phyloP scores from a whole-genome alignment of 2,888 invertebrate genomes.

The Agrilus biguttatus region DNA sequence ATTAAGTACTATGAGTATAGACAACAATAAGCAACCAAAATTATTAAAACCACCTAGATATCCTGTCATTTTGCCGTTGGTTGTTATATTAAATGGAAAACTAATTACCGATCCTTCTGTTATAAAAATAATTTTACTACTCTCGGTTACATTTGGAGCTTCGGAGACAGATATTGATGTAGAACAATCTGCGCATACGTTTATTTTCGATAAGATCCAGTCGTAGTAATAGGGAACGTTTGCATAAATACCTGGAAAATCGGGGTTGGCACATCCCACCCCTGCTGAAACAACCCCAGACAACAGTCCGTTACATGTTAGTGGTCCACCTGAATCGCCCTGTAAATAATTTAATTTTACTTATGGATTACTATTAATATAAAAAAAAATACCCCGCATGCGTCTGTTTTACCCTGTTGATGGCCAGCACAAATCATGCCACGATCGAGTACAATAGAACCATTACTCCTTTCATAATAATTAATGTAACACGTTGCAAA shows the following conservation, averaged over 20 bases:
- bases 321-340: constrained; percentile 21
- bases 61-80: too few relatives aligned
- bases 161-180: too few relatives aligned
- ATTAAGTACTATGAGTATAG: too few relatives aligned
- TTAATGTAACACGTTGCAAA: constrained; percentile 10
- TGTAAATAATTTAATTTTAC: constrained; percentile 5
- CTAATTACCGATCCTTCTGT: too few relatives aligned
- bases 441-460: constrained; percentile 6
- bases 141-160: too few relatives aligned
- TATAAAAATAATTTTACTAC: too few relatives aligned
- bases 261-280: constrained; percentile 13
- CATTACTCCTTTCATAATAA: constrained; percentile 4
- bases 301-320: constrained; percentile 14
- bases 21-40: too few relatives aligned
- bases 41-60: too few relatives aligned
- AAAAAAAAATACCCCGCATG: constrained; percentile 14
- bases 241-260: constrained; percentile 19
- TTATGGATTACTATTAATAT: too few relatives aligned
- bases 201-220: constrained; percentile 11
- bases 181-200: too few relatives aligned
- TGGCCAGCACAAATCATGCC: constrained; percentile 16
- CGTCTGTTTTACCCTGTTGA: constrained; percentile 12
- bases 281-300: constrained; percentile 18
- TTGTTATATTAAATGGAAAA: too few relatives aligned
- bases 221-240: constrained; percentile 12